Evolutionary conservation across 2,888 invertebrate species (phyloP), one percentile per base, ranked within the genome.

Genomic region (Carterocephalus palaemon): DNA sequence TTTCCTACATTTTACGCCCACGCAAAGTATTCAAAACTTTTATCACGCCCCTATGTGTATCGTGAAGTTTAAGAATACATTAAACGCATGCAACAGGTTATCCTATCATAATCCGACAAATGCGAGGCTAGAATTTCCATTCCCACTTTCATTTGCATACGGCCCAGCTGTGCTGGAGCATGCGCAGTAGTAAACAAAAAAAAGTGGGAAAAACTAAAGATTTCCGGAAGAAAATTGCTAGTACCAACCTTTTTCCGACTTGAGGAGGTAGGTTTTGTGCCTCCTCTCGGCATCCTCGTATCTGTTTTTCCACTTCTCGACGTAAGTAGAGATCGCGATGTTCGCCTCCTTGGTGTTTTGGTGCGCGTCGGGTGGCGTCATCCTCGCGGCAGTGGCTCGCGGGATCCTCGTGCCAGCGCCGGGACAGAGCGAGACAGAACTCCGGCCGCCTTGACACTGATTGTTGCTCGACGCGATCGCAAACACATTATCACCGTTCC

Each of bases 231-330:
- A 52, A 54, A 47, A 49, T 55, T 57, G 60, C 57, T 59, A 58
- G 58, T 54, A 81, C 88, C 87, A 72, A 93, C 93, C 89, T 88
- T 91, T 90, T 84, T 93, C 93, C 49, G 89, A 89, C 73, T 92
- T 90, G 52, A 90, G 88, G 37, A 92, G 85, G 57, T 92, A 75
- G 33, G 88, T 70, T 73, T 92, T 92, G 71, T 92, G 87, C 70
- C 89, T 90, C 61, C 90, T 88, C 69, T 93, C 93, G 3, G 90
- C 88, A 29, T 93, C 93, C 61, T 93, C 92, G 70, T 89, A 92
- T 79, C 90, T 91, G 52, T 75, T 83, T 79, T 90, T 92, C 92
- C 92, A 93, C 67, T 88, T 88, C 66, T 88, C 88, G 37, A 85
- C 85, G 68, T 84, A 85, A 49, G 79, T 83, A 33, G 86, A 83